These are phyloP conservation scores for Montipora sp. DNA, from an alignment of 64 coral and sea anemone species.

Conservation along the genomic window DNA sequence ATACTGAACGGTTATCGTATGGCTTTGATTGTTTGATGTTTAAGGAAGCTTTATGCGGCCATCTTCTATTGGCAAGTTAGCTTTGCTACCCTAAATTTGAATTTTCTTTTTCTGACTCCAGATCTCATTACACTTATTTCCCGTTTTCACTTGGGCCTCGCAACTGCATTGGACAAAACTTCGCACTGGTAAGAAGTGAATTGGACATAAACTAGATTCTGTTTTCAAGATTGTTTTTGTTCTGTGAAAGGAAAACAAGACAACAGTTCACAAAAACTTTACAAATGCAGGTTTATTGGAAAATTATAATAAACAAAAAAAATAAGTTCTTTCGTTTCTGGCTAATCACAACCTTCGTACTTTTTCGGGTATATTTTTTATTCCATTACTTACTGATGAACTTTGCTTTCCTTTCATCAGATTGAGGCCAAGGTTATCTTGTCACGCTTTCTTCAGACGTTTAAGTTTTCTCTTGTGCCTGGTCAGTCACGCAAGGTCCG, in stretches of 20 bases:
- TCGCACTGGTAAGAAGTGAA: constrained; percentile 54
- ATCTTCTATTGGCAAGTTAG: too few relatives aligned
- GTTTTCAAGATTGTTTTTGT: not conserved
- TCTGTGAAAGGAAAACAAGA: too few relatives aligned
- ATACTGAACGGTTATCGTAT: too few relatives aligned
- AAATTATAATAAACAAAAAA: too few relatives aligned
- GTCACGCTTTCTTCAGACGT: constrained; percentile 67
- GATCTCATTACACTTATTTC: constrained; percentile 62
- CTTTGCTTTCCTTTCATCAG: constrained; percentile 3
- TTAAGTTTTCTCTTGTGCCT: constrained; percentile 55
- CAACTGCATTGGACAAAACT: constrained; percentile 72
- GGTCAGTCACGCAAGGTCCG: constrained; percentile 38
- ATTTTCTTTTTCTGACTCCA: not conserved
- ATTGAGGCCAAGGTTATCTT: constrained; percentile 70
- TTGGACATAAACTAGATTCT: not conserved
- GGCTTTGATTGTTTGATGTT: too few relatives aligned
- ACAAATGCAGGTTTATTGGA: too few relatives aligned
- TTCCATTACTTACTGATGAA: too few relatives aligned
- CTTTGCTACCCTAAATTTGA: not conserved
- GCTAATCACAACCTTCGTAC: too few relatives aligned
- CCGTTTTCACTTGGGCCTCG: constrained; percentile 69
- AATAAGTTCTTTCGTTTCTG: too few relatives aligned
- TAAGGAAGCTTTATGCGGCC: too few relatives aligned
- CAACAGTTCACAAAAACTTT: too few relatives aligned
- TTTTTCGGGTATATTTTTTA: too few relatives aligned